phyloP scores from a whole-genome alignment of 2,888 invertebrate genomes.

The Gonocerus acuteangulatus region DNA sequence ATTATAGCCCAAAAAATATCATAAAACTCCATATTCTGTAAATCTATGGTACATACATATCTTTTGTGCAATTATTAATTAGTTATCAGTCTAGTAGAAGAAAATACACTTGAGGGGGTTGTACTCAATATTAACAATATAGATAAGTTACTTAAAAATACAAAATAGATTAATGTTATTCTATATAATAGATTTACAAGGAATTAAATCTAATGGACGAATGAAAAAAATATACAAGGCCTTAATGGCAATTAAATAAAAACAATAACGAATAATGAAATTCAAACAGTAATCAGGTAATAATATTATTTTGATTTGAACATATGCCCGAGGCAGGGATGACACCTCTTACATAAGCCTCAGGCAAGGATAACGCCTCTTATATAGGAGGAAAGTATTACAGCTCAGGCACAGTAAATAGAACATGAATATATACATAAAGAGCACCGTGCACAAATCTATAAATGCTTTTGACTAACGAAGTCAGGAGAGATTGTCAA shows the following conservation, averaged over 20 bases:
- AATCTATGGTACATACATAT: neutral
- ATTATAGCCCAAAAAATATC: neutral
- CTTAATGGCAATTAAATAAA: neutral
- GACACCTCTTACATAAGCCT: too few relatives aligned
- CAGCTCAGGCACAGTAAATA: too few relatives aligned
- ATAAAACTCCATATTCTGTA: neutral
- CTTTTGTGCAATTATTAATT: constrained; percentile 8
- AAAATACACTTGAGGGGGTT: neutral
- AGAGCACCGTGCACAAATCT: too few relatives aligned
- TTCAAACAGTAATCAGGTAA: neutral
- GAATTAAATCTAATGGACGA: constrained; percentile 3
- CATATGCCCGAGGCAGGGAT: neutral
- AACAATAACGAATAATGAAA: neutral
- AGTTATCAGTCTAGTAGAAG: constrained; percentile 2
- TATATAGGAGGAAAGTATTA: too few relatives aligned
- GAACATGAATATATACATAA: too few relatives aligned
- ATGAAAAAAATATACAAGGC: constrained; percentile 1
- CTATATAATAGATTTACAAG: neutral
- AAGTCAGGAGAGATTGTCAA: too few relatives aligned
- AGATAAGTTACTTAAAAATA: neutral
- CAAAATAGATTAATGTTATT: neutral
- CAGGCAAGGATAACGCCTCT: too few relatives aligned
- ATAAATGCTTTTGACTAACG: too few relatives aligned
- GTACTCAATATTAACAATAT: neutral
- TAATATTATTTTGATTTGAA: neutral